Evolutionary conservation across 2,888 invertebrate genomes (phyloP).

Genomic region (Rotaria magnacalcarata): DNA sequence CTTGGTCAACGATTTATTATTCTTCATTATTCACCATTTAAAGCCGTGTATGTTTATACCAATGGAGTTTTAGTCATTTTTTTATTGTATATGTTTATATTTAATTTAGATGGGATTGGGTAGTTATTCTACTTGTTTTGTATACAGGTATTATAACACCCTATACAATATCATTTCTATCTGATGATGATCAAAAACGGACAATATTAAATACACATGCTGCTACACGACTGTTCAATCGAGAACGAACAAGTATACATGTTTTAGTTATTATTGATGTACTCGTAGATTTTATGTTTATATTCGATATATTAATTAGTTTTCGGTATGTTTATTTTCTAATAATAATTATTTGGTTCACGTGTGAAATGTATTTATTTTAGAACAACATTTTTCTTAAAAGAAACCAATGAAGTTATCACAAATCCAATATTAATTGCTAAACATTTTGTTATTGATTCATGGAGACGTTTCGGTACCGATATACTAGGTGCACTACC

Average conservation of each 20-base stretch:
- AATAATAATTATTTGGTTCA: not conserved
- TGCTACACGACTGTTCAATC: constrained; percentile 51
- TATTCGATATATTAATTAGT: constrained; percentile 59
- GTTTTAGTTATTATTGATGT: constrained; percentile 59
- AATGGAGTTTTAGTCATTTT: no score
- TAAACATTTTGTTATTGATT: constrained; percentile 64
- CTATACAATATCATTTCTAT: constrained; percentile 56
- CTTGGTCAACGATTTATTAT: constrained; percentile 56
- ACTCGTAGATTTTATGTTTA: constrained; percentile 60
- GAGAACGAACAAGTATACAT: constrained; percentile 55
- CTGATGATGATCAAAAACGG: constrained; percentile 51
- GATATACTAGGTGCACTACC: constrained; percentile 97
- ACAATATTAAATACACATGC: constrained; percentile 50
- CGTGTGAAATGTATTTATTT: not conserved
- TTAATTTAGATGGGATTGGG: constrained; percentile 55
- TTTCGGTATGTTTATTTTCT: constrained; percentile 48
- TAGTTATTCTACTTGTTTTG: constrained; percentile 57
- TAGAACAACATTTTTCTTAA: constrained; percentile 58
- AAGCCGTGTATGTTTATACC: constrained; percentile 51
- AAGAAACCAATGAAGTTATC: constrained; percentile 55
- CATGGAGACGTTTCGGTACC: constrained; percentile 76
- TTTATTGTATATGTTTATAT: no score
- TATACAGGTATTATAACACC: constrained; percentile 60
- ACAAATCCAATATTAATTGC: constrained; percentile 58
- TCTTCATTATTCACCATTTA: constrained; percentile 60